Percentiles rank a stretch among this genome's conserved stretches.
Evolutionary conservation across 2,797 vertebrate genomes (phyloP).

Genomic region (Benthosema pterotum): DNA sequence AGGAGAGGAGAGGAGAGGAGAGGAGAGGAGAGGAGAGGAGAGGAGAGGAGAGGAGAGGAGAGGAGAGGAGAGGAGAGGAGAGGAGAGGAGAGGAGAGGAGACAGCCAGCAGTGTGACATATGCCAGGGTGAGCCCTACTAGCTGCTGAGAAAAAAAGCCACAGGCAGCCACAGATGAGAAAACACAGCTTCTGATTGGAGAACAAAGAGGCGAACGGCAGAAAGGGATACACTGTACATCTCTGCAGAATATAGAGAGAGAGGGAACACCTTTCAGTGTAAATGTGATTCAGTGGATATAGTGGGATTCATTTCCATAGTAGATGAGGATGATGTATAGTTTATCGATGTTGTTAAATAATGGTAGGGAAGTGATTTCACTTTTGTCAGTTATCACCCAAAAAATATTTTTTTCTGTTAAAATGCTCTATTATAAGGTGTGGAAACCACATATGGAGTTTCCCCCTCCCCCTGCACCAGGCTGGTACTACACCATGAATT

Average conservation of each 20-base stretch:
- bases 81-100: constrained; percentile 5
- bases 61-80: neutral
- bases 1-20: neutral
- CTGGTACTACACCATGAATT: too few species aligned
- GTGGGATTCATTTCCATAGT: too few species aligned
- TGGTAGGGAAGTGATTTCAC: too few species aligned
- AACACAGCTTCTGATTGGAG: neutral
- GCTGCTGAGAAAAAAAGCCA: constrained; percentile 22
- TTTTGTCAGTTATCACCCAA: too few species aligned
- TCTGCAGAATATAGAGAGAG: neutral
- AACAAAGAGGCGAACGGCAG: constrained; percentile 1
- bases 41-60: constrained; percentile 7
- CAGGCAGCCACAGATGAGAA: constrained; percentile 24
- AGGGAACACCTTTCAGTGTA: too few species aligned
- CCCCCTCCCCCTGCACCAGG: too few species aligned
- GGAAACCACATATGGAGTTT: too few species aligned
- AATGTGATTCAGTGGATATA: too few species aligned
- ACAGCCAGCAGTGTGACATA: neutral
- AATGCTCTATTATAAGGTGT: too few species aligned
- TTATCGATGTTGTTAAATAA: too few species aligned
- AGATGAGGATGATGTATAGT: too few species aligned
- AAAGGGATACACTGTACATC: constrained; percentile 5
- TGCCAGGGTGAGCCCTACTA: constrained; percentile 2
- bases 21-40: constrained; percentile 8
- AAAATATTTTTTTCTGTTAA: too few species aligned